Evolutionary conservation across 2,113 vertebrate species (phyloP), one percentile per base, ranked within the genome.

Genomic region (Stegostoma tigrinum): DNA sequence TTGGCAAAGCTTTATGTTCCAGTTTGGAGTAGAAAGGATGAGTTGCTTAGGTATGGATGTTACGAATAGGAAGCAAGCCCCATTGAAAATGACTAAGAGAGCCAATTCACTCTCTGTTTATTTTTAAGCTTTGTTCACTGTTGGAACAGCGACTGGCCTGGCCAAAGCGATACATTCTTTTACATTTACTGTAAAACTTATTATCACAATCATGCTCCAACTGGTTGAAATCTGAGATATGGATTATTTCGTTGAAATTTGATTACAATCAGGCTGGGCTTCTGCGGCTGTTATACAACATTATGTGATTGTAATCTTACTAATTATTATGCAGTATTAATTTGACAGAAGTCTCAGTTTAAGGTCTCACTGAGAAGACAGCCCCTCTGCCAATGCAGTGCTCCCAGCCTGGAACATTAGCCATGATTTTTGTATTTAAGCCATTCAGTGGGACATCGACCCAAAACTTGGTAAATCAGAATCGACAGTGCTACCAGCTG

Each of bases 101-200:
- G 30, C 87, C 27, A 91, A n/a, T 91, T 61, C 87, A n/a, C 52
- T 61, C 24, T 30, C 21, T n/a, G 30, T 91, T 91, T 61, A 64
- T 64, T 34, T 55, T 91, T 55, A 61, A 89, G 30, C 55, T n/a
- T n/a, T 0, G 55, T 64, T 61, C 87, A n/a, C 87, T 91, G 87
- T 55, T 64, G 52, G 87, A 91, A 64, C 87, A 89, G 55, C 8
- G 19, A 34, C 14, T 52, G 34, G 87, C 52, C 30, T 90, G 87
- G 48, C 87, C 48, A 90, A 90, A 64, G 34, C 30, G 30, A 4
- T 30, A 34, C 52, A 90, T 90, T 5, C 42, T 90, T 61, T 64
- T 90, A n/a, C 27, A 90, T 34, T 91, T 64, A 91, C 87, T 64
- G 87, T 61, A n/a, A 91, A 19, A 64, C 55, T 91, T 91, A 34